Base-by-base conservation (phyloP, 2,113 vertebrate genomes). In the Myotis davidii region DNA sequence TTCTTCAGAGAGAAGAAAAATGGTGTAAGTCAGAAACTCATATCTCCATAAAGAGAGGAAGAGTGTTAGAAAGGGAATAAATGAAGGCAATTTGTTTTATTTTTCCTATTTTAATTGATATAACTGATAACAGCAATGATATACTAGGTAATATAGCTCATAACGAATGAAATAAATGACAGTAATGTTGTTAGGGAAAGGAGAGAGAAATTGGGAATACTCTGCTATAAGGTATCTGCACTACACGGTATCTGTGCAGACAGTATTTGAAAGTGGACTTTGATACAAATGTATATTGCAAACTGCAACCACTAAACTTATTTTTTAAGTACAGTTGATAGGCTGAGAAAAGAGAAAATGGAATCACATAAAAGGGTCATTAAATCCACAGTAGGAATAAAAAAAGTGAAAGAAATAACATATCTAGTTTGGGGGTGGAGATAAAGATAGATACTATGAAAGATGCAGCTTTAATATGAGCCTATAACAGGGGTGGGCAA, bases 1-100 rank as follows among this genome's bases (percentile, higher is more conserved):
- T 34, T 95, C n/a, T 85, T 93, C 37, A 65, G 17, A 78, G 67
- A 70, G 20, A 87, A 76, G 23, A 50, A 85, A 76, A 90, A 74
- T n/a, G 14, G 23, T 50, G 65, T 34, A 56, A 12, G 4, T 52
- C 18, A n/a, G 17, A 77, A 87, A 82, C 10, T 61, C 45, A 72
- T 37, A 87, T 23, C 42, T 84, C 65, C 34, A 72, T 87, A 29
- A 42, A 78, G 42, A 65, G 91, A 77, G 16, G 21, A 73, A 45
- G 8, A 70, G 0, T 27, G 21, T 52, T 72, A 76, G n/a, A 42
- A n/a, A 64, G 69, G 4, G 16, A 67, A 69, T 82, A 91, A 74
- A 34, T 59, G 45, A 84, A 91, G 13, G 48, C 37, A 84, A 45
- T n/a, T 81, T 25, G 18, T 65, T 84, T 64, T 78, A 56, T 37